Percentiles rank a stretch among this genome's conserved stretches.
Conservation (phyloP, 2,797 vertebrate species). For the Graptemys geographica region DNA sequence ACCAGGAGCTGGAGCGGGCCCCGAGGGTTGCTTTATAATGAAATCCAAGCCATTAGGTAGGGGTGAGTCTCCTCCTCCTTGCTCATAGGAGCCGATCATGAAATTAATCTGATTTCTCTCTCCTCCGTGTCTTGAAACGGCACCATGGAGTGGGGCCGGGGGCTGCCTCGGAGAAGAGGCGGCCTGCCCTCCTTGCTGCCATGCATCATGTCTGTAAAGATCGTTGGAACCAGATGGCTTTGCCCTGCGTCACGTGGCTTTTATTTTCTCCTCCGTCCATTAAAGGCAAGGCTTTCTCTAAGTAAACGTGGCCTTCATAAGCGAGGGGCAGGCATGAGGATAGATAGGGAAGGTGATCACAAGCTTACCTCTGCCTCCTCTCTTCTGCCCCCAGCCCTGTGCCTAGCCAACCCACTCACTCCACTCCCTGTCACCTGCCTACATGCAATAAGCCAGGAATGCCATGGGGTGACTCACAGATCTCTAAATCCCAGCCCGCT, state of each 20-base stretch:
- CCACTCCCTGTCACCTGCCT: constrained; percentile 8
- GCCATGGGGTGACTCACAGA: constrained; percentile 41
- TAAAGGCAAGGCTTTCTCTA: constrained; percentile 20
- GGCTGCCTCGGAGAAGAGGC: neutral
- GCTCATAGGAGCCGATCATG: neutral
- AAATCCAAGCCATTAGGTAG: neutral
- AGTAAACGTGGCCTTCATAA: neutral
- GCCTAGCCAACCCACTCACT: constrained; percentile 16
- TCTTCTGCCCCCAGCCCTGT: constrained; percentile 5
- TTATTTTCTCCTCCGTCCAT: constrained; percentile 47
- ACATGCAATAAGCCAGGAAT: constrained; percentile 72
- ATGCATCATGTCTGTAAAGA: neutral
- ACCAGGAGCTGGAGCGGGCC: no score
- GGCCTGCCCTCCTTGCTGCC: neutral
- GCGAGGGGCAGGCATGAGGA: constrained; percentile 9
- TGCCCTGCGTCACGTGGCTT: neutral
- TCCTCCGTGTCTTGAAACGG: neutral
- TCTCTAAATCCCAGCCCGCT: constrained; percentile 35
- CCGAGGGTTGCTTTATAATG: neutral
- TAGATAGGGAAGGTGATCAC: constrained; percentile 3
- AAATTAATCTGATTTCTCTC: neutral
- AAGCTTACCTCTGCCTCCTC: neutral
- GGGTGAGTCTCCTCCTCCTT: neutral
- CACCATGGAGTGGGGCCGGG: neutral
- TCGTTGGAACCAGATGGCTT: neutral